phyloP scores from a whole-genome alignment of 2,888 invertebrate genomes.

The Allophyes oxyacanthae region DNA sequence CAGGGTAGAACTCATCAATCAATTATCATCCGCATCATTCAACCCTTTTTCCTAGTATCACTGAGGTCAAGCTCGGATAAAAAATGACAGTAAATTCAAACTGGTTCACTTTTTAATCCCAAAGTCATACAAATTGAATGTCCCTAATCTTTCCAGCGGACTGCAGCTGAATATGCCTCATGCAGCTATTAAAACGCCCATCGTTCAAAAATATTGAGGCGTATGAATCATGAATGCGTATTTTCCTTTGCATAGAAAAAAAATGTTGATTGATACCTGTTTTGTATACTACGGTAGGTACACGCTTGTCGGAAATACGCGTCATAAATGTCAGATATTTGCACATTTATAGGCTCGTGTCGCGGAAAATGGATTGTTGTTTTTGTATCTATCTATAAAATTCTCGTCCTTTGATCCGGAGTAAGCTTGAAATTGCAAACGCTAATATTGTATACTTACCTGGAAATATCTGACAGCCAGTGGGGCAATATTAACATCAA shows the following conservation, averaged over 20 bases:
- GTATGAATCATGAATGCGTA: constrained; percentile 51
- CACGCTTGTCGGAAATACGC: constrained; percentile 35
- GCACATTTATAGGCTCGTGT: constrained; percentile 3
- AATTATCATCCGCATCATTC: too few relatives aligned
- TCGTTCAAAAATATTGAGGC: constrained; percentile 43
- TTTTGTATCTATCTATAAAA: constrained; percentile 17
- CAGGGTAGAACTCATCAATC: too few relatives aligned
- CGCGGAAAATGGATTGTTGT: constrained; percentile 8
- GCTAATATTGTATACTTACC: too few relatives aligned
- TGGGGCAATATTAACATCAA: too few relatives aligned
- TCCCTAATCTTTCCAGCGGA: constrained; percentile 9
- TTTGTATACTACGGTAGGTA: constrained; percentile 7
- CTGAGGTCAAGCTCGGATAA: too few relatives aligned
- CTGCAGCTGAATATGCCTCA: constrained; percentile 4
- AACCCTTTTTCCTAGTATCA: too few relatives aligned
- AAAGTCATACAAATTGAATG: background rate
- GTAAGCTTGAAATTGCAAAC: too few relatives aligned
- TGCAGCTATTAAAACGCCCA: constrained; percentile 13
- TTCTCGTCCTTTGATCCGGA: constrained; percentile 6
- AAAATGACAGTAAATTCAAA: too few relatives aligned
- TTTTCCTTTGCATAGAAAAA: constrained; percentile 43
- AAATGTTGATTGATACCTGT: constrained; percentile 57
- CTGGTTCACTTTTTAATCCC: too few relatives aligned
- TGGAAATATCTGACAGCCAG: too few relatives aligned
- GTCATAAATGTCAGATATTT: constrained; percentile 34